Evolutionary conservation across 2,888 invertebrate genomes (phyloP).

Genomic region (Branchipolynoe longqiensis): DNA sequence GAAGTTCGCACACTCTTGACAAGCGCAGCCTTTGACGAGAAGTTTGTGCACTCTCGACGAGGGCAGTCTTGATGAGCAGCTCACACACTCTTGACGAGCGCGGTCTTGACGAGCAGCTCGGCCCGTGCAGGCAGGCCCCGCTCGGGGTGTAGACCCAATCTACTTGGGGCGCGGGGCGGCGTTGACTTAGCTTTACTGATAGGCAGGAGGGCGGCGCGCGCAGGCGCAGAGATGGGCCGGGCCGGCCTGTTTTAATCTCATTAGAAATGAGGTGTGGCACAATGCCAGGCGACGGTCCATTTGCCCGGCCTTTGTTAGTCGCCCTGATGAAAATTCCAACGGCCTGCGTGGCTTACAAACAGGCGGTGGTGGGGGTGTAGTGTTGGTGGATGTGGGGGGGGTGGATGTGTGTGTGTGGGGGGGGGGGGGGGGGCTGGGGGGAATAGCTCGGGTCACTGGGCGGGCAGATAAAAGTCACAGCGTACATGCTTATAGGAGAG

Average conservation of each 20-base stretch:
- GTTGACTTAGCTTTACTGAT: constrained; percentile 36
- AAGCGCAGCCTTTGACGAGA: no score
- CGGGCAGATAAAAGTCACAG: no score
- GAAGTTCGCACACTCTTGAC: no score
- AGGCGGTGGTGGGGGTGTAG: neutral
- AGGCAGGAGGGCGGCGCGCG: neutral
- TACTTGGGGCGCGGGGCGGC: no score
- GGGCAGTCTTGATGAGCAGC: no score
- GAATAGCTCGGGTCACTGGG: no score
- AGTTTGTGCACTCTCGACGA: neutral
- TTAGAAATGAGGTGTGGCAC: constrained; percentile 28
- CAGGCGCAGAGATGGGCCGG: neutral
- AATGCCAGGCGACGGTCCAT: constrained; percentile 3
- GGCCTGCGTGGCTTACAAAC: neutral
- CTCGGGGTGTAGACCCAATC: no score
- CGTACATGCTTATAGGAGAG: no score
- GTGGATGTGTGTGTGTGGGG: neutral
- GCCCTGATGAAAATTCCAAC: constrained; percentile 14
- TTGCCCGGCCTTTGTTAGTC: neutral
- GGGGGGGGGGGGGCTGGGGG: neutral
- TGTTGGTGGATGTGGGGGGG: neutral
- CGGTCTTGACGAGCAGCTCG: no score
- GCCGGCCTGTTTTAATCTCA: neutral
- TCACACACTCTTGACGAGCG: no score
- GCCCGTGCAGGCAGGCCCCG: no score